These are phyloP conservation scores for Daphoenositta chrysoptera DNA, from an alignment of 2,113 vertebrate species.

Conservation along the genomic window DNA sequence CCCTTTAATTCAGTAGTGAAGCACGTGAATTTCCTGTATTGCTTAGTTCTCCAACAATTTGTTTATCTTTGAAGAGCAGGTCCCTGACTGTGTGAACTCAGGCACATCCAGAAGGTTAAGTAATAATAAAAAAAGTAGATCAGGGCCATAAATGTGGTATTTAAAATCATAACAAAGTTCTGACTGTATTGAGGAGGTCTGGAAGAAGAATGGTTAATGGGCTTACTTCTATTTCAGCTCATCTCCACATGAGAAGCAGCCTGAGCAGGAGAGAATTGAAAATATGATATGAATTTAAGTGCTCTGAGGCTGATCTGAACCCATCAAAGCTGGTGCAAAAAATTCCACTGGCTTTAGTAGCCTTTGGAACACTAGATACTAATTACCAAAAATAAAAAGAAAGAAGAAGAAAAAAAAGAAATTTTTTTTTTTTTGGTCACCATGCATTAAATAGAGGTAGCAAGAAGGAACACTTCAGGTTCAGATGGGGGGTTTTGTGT, in stretches of 20 bases:
- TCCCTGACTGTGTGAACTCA: conserved; percentile 49
- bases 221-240: conserved; percentile 27
- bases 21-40: conserved; percentile 39
- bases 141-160: conserved; percentile 31
- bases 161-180: conserved; percentile 45
- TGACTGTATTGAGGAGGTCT: conserved; percentile 21
- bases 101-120: conserved; percentile 51
- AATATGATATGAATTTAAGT: conserved; percentile 16
- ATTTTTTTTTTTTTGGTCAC: background rate
- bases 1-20: conserved; percentile 39
- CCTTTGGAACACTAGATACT: background rate
- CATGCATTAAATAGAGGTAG: background rate
- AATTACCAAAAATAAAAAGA: background rate
- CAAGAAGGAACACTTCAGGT: background rate
- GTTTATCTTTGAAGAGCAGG: conserved; percentile 61
- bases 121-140: conserved; percentile 48
- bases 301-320: background rate
- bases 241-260: conserved; percentile 13
- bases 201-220: conserved; percentile 44
- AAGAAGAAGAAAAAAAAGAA: background rate
- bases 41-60: conserved; percentile 57
- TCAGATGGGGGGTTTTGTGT: background rate
- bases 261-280: conserved; percentile 11
- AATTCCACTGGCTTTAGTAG: background rate
- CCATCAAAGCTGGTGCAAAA: background rate